Conservation (phyloP, 1,140 invertebrate species). For the Phymorhynchus buccinoides region DNA sequence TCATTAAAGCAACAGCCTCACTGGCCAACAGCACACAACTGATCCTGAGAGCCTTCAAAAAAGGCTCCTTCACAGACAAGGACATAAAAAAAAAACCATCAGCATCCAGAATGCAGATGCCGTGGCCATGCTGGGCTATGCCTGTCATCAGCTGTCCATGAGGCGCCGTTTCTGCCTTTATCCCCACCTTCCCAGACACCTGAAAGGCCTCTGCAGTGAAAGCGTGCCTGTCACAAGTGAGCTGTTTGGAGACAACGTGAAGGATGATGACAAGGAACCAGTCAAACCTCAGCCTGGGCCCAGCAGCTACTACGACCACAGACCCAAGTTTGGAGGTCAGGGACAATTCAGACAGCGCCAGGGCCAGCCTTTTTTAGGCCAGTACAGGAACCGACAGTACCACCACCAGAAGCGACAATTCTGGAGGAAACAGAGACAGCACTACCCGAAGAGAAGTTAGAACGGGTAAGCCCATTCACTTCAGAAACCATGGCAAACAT, state of each 20-base stretch:
- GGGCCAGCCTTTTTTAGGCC: slow-evolving; percentile 8
- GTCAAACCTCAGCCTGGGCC: background rate
- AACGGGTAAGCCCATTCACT: background rate
- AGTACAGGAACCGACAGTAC: background rate
- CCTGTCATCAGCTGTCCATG: background rate
- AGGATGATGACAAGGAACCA: background rate
- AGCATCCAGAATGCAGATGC: background rate
- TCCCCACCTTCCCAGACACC: slow-evolving; percentile 1
- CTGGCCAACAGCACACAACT: background rate
- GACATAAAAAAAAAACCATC: background rate
- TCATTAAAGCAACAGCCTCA: background rate
- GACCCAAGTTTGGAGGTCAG: background rate
- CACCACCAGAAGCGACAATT: background rate
- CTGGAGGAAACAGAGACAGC: background rate
- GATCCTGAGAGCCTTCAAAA: background rate
- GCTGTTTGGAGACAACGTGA: background rate
- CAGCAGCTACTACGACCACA: background rate
- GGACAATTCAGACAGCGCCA: background rate
- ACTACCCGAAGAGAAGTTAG: background rate
- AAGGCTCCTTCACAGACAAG: background rate
- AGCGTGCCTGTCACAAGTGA: background rate
- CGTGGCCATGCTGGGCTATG: background rate
- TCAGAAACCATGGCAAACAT: background rate
- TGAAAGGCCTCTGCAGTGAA: background rate
- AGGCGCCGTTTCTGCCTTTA: background rate